Base-by-base conservation (phyloP, 35 echinoderm and acorn worm genomes). In the Patiria miniata region DNA sequence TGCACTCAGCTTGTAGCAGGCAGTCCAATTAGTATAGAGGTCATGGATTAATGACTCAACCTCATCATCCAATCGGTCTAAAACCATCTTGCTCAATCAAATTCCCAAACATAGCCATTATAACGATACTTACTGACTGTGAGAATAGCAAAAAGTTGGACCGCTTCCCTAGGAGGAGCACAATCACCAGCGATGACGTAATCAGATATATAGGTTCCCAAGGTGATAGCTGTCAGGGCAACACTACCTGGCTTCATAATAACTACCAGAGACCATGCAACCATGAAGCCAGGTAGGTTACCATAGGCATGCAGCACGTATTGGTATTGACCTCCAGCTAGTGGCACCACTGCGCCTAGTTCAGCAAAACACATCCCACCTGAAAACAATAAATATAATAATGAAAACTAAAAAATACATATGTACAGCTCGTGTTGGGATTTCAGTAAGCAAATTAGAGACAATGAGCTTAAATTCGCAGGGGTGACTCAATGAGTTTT, bases 351-450 rank as follows among this genome's bases (percentile, higher is more conserved):
- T 0, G 89, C 55, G 6, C 84, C 89, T 2, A 95, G 84, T 36
- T 95, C 93, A 21, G 89, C 79, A 81, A 87, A 95, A 28, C 93
- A 91, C 1, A 95, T 85, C 17, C 82, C 90, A 23, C 93, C 57
- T 60, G n/a, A n/a, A n/a, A n/a, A n/a, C n/a, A n/a, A n/a, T n/a
- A n/a, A n/a, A n/a, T n/a, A n/a, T n/a, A n/a, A n/a, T n/a, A n/a
- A n/a, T n/a, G n/a, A n/a, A n/a, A n/a, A n/a, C n/a, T n/a, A n/a
- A n/a, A n/a, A n/a, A n/a, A n/a, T n/a, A n/a, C n/a, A n/a, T n/a
- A n/a, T n/a, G n/a, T n/a, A n/a, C n/a, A n/a, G n/a, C n/a, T n/a
- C n/a, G n/a, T n/a, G n/a, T n/a, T n/a, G n/a, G n/a, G n/a, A n/a
- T n/a, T n/a, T n/a, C n/a, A n/a, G n/a, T n/a, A n/a, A n/a, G n/a